Percentiles rank a stretch among this genome's conserved stretches.
Conservation (phyloP, 1,140 invertebrate species). For the Phocides pigmalion region DNA sequence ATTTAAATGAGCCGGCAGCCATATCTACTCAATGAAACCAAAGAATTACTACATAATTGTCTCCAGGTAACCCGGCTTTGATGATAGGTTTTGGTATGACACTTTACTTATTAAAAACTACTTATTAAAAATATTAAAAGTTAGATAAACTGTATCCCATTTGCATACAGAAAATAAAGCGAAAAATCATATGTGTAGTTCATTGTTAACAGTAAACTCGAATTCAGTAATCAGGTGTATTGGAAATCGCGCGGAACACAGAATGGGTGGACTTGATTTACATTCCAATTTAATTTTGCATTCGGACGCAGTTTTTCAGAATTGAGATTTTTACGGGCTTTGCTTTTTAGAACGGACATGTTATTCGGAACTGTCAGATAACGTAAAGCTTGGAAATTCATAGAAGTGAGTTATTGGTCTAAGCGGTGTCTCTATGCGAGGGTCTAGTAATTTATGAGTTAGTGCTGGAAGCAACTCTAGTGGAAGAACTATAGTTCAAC, state of each 20-base stretch:
- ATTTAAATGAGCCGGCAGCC: too few relatives aligned
- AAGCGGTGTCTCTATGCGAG: neutral
- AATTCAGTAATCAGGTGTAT: conserved; percentile 62
- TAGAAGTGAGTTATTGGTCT: conserved; percentile 9
- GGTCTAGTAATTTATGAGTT: too few relatives aligned
- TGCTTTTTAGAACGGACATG: conserved; percentile 34
- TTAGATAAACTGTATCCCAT: too few relatives aligned
- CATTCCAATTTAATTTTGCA: conserved; percentile 65
- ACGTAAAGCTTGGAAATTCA: conserved; percentile 12
- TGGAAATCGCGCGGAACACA: conserved; percentile 50
- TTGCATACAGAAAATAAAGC: too few relatives aligned
- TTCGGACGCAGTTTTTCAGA: conserved; percentile 38
- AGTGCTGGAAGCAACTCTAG: too few relatives aligned
- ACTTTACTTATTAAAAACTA: too few relatives aligned
- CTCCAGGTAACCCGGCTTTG: too few relatives aligned
- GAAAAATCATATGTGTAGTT: neutral
- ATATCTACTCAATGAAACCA: too few relatives aligned
- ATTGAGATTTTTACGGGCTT: conserved; percentile 32
- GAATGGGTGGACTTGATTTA: conserved; percentile 66
- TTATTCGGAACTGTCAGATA: conserved; percentile 28
- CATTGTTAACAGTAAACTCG: conserved; percentile 45
- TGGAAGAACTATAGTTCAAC: too few relatives aligned
- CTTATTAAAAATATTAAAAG: too few relatives aligned
- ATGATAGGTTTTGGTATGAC: too few relatives aligned
- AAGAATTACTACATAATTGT: too few relatives aligned